These are phyloP conservation scores for Polymixis flavicincta DNA, from an alignment of 2,888 invertebrate species.

Conservation along the genomic window DNA sequence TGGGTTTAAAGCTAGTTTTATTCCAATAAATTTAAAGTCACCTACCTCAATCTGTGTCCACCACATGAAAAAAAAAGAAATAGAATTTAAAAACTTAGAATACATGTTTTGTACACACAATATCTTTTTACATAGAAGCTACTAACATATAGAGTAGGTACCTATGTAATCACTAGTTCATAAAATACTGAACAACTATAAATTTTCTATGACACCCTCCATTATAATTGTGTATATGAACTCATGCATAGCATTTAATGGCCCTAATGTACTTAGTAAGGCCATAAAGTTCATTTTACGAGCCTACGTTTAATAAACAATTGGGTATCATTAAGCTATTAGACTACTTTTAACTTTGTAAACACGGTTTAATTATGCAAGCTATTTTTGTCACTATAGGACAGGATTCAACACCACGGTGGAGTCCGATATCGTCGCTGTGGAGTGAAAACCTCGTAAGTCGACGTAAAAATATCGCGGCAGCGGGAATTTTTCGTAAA, in stretches of 20 bases:
- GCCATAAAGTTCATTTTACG: slow-evolving; percentile 64
- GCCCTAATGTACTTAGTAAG: slow-evolving; percentile 47
- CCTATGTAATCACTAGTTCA: neutral
- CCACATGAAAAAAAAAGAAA: slow-evolving; percentile 51
- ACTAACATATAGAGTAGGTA: neutral
- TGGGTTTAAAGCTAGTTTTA: neutral
- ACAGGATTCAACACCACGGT: neutral
- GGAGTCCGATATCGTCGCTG: neutral
- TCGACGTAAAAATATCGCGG: too few species aligned
- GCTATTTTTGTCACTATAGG: slow-evolving; percentile 2
- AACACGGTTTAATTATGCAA: slow-evolving; percentile 37
- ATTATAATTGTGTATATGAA: slow-evolving; percentile 39
- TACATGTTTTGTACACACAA: neutral
- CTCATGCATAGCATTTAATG: slow-evolving; percentile 49
- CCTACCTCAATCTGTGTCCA: slow-evolving; percentile 54
- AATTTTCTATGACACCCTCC: slow-evolving; percentile 20
- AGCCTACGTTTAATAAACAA: slow-evolving; percentile 62
- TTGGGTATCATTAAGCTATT: slow-evolving; percentile 45
- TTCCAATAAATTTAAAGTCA: neutral
- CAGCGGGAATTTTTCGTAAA: too few species aligned
- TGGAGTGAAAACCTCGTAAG: neutral
- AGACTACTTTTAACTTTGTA: slow-evolving; percentile 47
- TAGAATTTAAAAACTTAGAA: neutral
- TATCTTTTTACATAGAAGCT: neutral
- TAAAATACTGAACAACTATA: slow-evolving; percentile 46